Evolutionary conservation across 2,888 invertebrate species (phyloP), one percentile per base, ranked within the genome.

Genomic region (Heliconius aoede): DNA sequence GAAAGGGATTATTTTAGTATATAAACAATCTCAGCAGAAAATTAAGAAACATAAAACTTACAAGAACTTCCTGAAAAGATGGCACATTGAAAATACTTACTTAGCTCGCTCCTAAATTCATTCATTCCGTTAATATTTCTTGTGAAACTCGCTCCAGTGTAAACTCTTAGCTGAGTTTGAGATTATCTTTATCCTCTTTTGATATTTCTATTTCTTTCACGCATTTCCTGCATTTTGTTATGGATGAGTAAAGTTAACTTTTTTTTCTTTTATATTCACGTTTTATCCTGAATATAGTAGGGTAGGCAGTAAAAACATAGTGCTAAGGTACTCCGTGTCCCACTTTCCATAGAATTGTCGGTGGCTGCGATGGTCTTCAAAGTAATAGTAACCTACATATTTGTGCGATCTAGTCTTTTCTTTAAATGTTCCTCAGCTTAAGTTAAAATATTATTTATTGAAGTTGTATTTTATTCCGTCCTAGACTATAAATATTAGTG

Each of bases 71-170:
- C 26, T 4, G n/a, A 36, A 62, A 64, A 64, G 64, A 64, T 64
- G 64, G 64, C 64, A 64, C 64, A 68, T 51, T 30, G 46, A 51
- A 51, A 51, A 68, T 51, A 68, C 68, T 68, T 68, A 28, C 67
- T 67, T 40, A 36, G 68, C 51, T 68, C 68, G 30, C n/a, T 30
- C 21, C 30, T 51, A 68, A 30, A 24, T 68, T 51, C 68, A 51
- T 68, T 51, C 46, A 51, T 46, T 28, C 28, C 28, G 46, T 51
- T 68, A 30, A 51, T 68, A 51, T 68, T 68, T 68, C 68, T 68
- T 30, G 51, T 51, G 51, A 30, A 68, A 30, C 51, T 68, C 68
- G 30, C 28, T 68, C n/a, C 51, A 51, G 21, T 68, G 68, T 30
- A 68, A 68, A 68, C 28, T n/a, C 51, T 68, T 28, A 28, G 28